Evolutionary conservation across 2,888 invertebrate genomes (phyloP).

Genomic region (Rapana venosa): DNA sequence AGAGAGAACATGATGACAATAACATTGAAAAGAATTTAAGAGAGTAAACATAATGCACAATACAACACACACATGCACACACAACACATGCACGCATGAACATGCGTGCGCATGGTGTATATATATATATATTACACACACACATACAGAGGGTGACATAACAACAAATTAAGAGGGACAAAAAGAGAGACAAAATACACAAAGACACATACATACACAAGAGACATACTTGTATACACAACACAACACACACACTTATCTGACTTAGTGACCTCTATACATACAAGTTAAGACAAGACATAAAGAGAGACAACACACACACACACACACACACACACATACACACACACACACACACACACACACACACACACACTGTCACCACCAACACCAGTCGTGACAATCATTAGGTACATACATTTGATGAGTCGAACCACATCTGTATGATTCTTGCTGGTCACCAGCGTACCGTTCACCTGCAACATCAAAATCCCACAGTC

Average conservation of each 20-base stretch:
- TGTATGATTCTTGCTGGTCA: conserved; percentile 93
- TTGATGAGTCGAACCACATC: conserved; percentile 97
- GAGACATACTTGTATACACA: no score
- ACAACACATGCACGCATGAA: not conserved
- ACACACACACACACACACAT: not conserved
- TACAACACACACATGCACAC: not conserved
- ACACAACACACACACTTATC: no score
- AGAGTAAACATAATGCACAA: not conserved
- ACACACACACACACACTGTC: conserved; percentile 3
- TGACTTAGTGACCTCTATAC: no score
- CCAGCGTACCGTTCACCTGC: conserved; percentile 94
- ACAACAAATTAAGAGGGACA: no score
- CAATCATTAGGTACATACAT: conserved; percentile 84
- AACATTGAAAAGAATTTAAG: not conserved
- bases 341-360: conserved; percentile 10
- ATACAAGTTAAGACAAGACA: no score
- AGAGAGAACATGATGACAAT: no score
- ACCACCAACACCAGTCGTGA: no score
- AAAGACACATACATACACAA: no score
- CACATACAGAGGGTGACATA: no score
- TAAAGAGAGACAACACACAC: no score
- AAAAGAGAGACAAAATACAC: no score
- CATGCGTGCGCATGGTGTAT: not conserved
- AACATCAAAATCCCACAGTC: conserved; percentile 52
- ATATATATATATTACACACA: no score